Conservation (phyloP, 2,888 invertebrate species). For the Thereva nobilitata region DNA sequence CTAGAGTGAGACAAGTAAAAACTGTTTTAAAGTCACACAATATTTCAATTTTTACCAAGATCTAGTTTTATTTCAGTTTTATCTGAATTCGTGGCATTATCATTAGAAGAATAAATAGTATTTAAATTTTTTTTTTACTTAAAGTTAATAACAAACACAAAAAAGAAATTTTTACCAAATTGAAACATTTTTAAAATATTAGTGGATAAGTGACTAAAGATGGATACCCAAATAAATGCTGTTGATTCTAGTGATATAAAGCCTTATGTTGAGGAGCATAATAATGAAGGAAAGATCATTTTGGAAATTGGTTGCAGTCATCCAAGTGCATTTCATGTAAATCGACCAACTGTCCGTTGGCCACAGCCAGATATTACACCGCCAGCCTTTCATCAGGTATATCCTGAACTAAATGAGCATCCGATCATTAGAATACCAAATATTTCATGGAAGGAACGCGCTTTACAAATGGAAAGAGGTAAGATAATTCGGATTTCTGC, state of each 20-base stretch:
- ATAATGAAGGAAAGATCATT: conserved; percentile 58
- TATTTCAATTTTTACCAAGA: too few relatives aligned
- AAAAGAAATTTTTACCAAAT: too few relatives aligned
- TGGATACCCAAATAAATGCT: conserved; percentile 33
- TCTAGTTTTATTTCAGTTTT: too few relatives aligned
- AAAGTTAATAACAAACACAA: too few relatives aligned
- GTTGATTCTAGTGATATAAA: conserved; percentile 49
- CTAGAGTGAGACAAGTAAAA: background rate
- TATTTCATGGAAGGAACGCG: conserved; percentile 63
- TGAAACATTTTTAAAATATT: background rate
- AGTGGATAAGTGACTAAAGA: conserved; percentile 8
- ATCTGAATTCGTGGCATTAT: too few relatives aligned
- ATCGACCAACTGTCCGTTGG: conserved; percentile 26
- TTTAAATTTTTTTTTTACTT: too few relatives aligned
- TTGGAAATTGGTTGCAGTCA: conserved; percentile 59
- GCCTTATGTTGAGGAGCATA: conserved; percentile 53
- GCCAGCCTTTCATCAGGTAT: conserved; percentile 33
- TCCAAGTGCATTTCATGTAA: background rate
- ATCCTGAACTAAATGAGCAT: conserved; percentile 37
- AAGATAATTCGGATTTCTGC: conserved; percentile 32
- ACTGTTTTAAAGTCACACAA: too few relatives aligned
- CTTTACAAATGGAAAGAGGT: conserved; percentile 67
- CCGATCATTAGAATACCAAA: conserved; percentile 23
- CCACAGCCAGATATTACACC: conserved; percentile 36
- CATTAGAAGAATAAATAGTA: too few relatives aligned